Evolutionary conservation across 2,888 invertebrate species (phyloP).

Genomic region (Lasioglossum vierecki): DNA sequence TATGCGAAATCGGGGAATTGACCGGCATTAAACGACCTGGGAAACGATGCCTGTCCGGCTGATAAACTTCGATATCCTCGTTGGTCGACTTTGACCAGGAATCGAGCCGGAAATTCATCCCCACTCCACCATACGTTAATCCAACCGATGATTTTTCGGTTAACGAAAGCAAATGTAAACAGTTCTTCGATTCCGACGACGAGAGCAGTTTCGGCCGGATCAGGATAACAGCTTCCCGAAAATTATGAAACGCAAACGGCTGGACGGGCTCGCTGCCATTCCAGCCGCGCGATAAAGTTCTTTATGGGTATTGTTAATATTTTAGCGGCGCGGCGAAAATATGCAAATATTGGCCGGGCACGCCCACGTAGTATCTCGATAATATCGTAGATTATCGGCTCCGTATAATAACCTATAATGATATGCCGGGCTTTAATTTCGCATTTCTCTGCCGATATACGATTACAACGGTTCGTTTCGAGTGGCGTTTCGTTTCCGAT

Average conservation of each 20-base stretch:
- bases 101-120: neutral
- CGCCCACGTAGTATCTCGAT: neutral
- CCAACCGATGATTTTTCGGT: neutral
- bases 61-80: neutral
- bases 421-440: constrained; percentile 1
- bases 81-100: neutral
- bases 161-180: constrained; percentile 19
- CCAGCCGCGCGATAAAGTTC: neutral
- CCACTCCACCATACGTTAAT: neutral
- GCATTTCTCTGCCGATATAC: neutral
- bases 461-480: neutral
- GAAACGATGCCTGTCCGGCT: constrained; percentile 4
- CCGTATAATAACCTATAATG: constrained; percentile 10
- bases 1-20: constrained; percentile 9
- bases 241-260: constrained; percentile 11
- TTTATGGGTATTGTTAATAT: constrained; percentile 3
- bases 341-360: constrained; percentile 11
- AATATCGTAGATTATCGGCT: constrained; percentile 17
- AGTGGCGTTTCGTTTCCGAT: neutral
- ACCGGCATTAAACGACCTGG: neutral
- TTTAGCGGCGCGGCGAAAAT: constrained; percentile 8
- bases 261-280: neutral
- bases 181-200: constrained; percentile 5
- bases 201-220: neutral
- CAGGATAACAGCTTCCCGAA: constrained; percentile 3